Percentiles rank a stretch among this genome's conserved stretches.
These are phyloP conservation scores for Synanthedon andrenaeformis DNA, from an alignment of 2,888 invertebrate species.

Conservation along the genomic window DNA sequence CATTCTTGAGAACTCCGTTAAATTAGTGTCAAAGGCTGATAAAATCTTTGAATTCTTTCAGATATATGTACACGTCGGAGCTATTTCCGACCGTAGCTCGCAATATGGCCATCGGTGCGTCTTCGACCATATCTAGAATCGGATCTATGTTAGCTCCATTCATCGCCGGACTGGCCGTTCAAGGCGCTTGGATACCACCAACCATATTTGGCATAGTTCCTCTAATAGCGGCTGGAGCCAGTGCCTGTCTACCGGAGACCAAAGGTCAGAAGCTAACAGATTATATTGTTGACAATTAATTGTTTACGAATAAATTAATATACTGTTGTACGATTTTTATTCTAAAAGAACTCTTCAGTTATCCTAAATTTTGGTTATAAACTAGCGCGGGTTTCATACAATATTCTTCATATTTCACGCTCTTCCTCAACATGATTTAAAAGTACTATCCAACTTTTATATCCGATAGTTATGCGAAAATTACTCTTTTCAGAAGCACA, in stretches of 20 bases:
- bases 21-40: neutral
- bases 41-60: neutral
- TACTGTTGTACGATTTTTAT: too few species aligned
- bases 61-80: conserved; percentile 68
- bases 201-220: conserved; percentile 18
- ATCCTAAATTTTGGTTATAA: too few species aligned
- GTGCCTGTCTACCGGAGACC: conserved; percentile 23
- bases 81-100: conserved; percentile 72
- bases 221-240: conserved; percentile 16
- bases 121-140: conserved; percentile 69
- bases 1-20: too few species aligned
- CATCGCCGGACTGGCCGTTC: conserved; percentile 35
- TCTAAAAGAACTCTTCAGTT: too few species aligned
- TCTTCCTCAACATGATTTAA: too few species aligned
- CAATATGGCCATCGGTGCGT: conserved; percentile 69
- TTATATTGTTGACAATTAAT: conserved; percentile 5
- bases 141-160: conserved; percentile 73
- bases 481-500: too few species aligned
- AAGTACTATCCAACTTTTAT: too few species aligned
- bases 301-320: neutral
- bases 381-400: too few species aligned
- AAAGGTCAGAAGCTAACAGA: conserved; percentile 19
- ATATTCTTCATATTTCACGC: too few species aligned
- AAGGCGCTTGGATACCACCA: conserved; percentile 20
- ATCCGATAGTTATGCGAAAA: too few species aligned